Base-by-base conservation (phyloP, 2,797 vertebrate genomes). In the Margarornis squamiger region DNA sequence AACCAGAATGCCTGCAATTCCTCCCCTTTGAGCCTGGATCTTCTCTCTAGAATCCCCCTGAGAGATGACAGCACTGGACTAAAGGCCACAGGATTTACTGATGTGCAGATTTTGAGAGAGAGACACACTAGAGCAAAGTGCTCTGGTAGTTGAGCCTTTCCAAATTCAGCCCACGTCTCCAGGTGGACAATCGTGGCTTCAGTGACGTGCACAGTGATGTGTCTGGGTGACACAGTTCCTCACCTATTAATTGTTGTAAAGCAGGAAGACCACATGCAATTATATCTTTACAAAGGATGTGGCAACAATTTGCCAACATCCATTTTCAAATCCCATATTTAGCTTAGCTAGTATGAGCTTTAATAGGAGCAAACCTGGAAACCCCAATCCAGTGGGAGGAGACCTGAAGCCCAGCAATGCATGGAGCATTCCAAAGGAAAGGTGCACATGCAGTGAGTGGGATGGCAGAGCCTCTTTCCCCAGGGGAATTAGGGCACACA, bases 121-220 rank as follows among this genome's bases (percentile, higher is more conserved):
- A 86, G 48, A 41, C 3, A 10, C 5, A 8, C 24, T 15, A 49
- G 34, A 75, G 13, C 52, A 41, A 74, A 91, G 52, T 14, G 8
- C 18, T 86, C 72, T 62, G 38, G 30, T 46, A 72, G 51, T 1
- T 32, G 26, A 11, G 26, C 36, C 71, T 66, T 73, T 86, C 36
- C 0, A 1, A 83, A 59, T 65, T 38, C 58, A 71, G 41, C 23
- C 20, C 5, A 0, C 46, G 9, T 23, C 20, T 41, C 61, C 3
- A 5, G 32, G 11, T 29, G 38, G 61, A n/a, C 34, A n/a, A 19
- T 61, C 29, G 54, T 86, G 75, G 19, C 41, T 71, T 71, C 48
- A 39, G 0, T n/a, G 70, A 34, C 46, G 32, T 17, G 29, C 55
- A 52, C n/a, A 36, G 71, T 51, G 65, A 48, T 1, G 0, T 21